Base-by-base conservation (phyloP, 2,888 invertebrate genomes). In the Amphimallon solstitiale region DNA sequence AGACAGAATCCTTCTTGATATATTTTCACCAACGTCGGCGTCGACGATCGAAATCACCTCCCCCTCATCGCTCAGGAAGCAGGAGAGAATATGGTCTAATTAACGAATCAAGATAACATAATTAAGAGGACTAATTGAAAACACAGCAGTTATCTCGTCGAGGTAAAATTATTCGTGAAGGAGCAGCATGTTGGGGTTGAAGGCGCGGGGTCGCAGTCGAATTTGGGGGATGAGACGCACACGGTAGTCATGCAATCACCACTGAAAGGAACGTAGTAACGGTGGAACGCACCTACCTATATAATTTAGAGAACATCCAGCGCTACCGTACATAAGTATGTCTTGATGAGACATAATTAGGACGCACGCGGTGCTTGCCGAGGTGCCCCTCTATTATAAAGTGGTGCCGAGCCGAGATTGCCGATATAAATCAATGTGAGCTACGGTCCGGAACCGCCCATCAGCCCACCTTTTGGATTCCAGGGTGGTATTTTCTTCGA, bases 321-420 rank as follows among this genome's bases (percentile, higher is more conserved):
- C 72, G 70, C 70, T 72, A 73, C 4, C 54, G 54, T 59, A 59
- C 74, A 73, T 77, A 79, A 78, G 77, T 72, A 75, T 75, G 74
- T 74, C 76, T 76, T 78, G 77, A 77, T 78, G 78, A 78, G 77
- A 72, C 75, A 74, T 78, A 78, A 78, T 79, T 78, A 77, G 74
- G 75, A 72, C 72, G 68, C 69, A 69, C 66, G 71, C 67, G 69
- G 67, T 69, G 72, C 29, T 29, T n/a, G 29, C 73, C 68, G 73
- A 70, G 73, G 70, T 70, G 75, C 69, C 68, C 76, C 73, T 75
- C 76, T 77, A 29, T 29, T 29, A 29, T 29, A 77, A 75, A 77
- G 75, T 74, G 72, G 73, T 23, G 34, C 17, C 75, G 68, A 71
- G 71, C 68, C 72, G 73, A 72, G 70, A 70, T 70, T 72, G 69